These are phyloP conservation scores for Zelleria hepariella DNA, from an alignment of 2,888 invertebrate species.

Conservation along the genomic window DNA sequence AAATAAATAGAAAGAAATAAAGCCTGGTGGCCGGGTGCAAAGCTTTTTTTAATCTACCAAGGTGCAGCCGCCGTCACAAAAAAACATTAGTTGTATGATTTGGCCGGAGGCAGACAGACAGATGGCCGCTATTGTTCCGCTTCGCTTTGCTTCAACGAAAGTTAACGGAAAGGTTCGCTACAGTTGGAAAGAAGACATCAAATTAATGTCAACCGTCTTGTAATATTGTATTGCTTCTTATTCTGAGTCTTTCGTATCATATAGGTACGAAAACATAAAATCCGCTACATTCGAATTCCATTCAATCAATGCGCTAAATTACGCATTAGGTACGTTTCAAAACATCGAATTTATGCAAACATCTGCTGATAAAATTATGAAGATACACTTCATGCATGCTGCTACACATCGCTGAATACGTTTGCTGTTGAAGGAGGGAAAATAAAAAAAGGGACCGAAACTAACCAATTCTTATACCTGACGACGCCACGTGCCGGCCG, in stretches of 20 bases:
- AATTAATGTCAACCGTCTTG: neutral
- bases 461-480: conserved; percentile 33
- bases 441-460: conserved; percentile 19
- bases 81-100: conserved; percentile 33
- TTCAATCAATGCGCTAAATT: no score
- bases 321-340: no score
- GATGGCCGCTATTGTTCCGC: conserved; percentile 30
- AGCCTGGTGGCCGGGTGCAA: conserved; percentile 22
- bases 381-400: neutral
- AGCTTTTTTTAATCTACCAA: conserved; percentile 20
- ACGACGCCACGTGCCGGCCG: conserved; percentile 34
- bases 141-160: conserved; percentile 18
- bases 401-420: neutral
- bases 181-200: neutral
- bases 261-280: no score
- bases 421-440: neutral
- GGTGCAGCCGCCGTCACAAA: conserved; percentile 29
- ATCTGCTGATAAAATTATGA: no score
- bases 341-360: no score
- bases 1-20: conserved; percentile 3
- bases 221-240: no score
- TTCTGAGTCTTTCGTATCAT: no score
- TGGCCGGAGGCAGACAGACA: conserved; percentile 25
- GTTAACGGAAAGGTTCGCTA: conserved; percentile 8
- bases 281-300: neutral